phyloP scores from a whole-genome alignment of 2,888 invertebrate genomes.

The Heliconius hortense region DNA sequence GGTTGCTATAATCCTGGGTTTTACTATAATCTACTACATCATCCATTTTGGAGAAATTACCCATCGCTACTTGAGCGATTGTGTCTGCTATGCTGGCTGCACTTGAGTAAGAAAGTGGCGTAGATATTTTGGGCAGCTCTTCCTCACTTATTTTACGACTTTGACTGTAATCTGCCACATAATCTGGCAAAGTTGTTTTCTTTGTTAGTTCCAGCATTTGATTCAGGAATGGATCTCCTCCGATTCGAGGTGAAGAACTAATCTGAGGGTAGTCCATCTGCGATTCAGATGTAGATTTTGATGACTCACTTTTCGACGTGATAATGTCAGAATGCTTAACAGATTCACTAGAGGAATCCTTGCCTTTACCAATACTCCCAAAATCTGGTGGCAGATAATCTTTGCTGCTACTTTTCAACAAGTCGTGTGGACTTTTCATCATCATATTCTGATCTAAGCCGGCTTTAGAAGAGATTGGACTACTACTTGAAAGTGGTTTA shows the following conservation, averaged over 20 bases:
- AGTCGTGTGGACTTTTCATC: conserved; percentile 75
- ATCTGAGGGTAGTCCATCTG: conserved; percentile 63
- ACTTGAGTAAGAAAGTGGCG: conserved; percentile 72
- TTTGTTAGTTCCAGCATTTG: conserved; percentile 80
- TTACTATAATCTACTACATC: conserved; percentile 71
- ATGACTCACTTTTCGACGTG: conserved; percentile 77
- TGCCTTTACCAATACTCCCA: conserved; percentile 77
- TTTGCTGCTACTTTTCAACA: conserved; percentile 69
- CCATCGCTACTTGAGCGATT: conserved; percentile 72
- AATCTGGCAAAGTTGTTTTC: conserved; percentile 79
- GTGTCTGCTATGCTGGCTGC: conserved; percentile 70
- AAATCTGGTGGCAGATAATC: conserved; percentile 80
- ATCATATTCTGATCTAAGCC: conserved; percentile 70
- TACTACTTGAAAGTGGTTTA: conserved; percentile 83
- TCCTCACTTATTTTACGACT: conserved; percentile 83
- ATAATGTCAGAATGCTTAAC: conserved; percentile 71
- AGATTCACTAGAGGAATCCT: conserved; percentile 73
- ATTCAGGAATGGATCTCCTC: conserved; percentile 75
- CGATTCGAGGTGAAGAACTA: conserved; percentile 73
- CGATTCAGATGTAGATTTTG: conserved; percentile 63
- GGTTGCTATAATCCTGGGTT: conserved; percentile 67
- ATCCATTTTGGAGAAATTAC: conserved; percentile 70
- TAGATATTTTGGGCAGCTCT: conserved; percentile 68
- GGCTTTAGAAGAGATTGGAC: conserved; percentile 76
- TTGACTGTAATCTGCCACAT: conserved; percentile 76